Base-by-base conservation (phyloP, 2,888 invertebrate genomes). In the Anthophora plumipes region DNA sequence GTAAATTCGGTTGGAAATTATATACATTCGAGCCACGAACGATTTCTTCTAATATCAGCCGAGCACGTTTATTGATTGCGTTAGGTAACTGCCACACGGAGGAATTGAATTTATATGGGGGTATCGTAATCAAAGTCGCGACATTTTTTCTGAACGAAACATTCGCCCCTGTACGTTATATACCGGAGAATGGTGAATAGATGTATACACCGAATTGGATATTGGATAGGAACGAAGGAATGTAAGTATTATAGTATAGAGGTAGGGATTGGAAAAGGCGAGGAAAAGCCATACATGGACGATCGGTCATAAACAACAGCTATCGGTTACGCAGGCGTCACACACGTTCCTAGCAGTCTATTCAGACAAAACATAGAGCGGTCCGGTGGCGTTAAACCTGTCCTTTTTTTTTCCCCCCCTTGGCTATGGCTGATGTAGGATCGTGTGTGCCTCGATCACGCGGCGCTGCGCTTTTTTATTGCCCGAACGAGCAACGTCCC, bases 381-480 rank as follows among this genome's bases (percentile, higher is more conserved):
- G 74, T 71, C 81, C 77, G 57, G 52, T 52, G 78, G 41, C 70
- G 71, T 79, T 68, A 61, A 60, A 60, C 17, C 75, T 54, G 69
- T 64, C 64, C 76, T 78, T 80, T 83, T 81, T 69, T 67, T n/a
- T n/a, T n/a, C n/a, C n/a, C n/a, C n/a, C 54, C 48, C 69, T 20
- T 54, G 22, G 57, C 48, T 31, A 43, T 31, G 64, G 69, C 54
- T 70, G 84, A 83, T 73, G 81, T 81, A 75, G 81, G 71, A 82
- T 78, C 79, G 77, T 74, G 82, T 61, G 78, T 74, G 83, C 57
- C 73, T 79, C 85, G 87, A 87, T 87, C 83, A 77, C 83, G 74
- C 80, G 81, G 80, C 59, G 77, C 59, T 82, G 85, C 85, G 83
- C 87, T 85, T 87, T 87, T 87, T 87, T 87, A 87, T 87, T 85